A percentile compares a stretch with the other conserved stretches of the same genome.
Evolutionary conservation across 2,113 vertebrate species (phyloP).

Genomic region (Myodes glareolus): DNA sequence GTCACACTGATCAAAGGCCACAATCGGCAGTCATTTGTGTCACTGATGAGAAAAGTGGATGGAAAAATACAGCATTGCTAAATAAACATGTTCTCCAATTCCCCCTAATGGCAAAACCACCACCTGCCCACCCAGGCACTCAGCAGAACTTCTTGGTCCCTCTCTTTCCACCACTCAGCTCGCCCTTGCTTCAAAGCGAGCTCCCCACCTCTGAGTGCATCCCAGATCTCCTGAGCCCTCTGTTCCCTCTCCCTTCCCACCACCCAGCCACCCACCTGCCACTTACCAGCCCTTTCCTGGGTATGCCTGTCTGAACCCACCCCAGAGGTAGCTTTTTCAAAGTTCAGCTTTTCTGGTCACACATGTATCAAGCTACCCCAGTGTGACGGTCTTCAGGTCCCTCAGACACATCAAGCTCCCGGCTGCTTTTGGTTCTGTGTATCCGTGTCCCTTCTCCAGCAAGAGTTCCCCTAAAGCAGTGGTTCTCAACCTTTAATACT

Average conservation of each 20-base stretch:
- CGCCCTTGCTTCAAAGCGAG: neutral
- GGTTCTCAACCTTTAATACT: neutral
- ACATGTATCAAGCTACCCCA: neutral
- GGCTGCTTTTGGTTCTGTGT: neutral
- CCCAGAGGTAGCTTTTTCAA: neutral
- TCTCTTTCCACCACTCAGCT: neutral
- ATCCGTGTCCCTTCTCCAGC: neutral
- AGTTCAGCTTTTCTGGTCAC: neutral
- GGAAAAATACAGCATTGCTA: constrained; percentile 52
- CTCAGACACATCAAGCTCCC: neutral
- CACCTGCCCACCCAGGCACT: neutral
- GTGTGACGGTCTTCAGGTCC: neutral
- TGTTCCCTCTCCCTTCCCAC: neutral
- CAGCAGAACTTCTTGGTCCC: neutral
- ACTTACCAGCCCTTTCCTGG: neutral
- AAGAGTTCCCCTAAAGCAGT: neutral
- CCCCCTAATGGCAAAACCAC: neutral
- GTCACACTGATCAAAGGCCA: constrained; percentile 58
- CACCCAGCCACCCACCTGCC: neutral
- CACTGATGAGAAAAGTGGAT: constrained; percentile 27
- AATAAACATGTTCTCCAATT: constrained; percentile 36
- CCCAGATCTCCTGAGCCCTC: neutral
- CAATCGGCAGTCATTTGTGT: constrained; percentile 16
- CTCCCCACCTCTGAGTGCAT: neutral
- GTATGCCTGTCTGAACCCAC: rapidly evolving